phyloP scores from a whole-genome alignment of 2,797 vertebrate species.

The Poecile montanus region DNA sequence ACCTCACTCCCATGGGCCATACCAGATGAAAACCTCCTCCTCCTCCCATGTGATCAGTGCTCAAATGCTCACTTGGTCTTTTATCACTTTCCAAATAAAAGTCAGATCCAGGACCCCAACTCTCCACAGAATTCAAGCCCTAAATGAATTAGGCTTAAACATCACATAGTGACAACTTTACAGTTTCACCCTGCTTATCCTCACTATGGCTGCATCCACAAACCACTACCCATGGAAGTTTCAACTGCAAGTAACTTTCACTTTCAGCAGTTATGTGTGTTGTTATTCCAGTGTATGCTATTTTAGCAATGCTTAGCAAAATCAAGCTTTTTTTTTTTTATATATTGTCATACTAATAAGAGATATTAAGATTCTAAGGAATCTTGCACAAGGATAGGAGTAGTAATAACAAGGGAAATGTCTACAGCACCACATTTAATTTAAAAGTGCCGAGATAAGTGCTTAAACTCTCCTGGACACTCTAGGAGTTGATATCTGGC shows the following conservation, averaged over 20 bases:
- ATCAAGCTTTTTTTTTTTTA: not conserved
- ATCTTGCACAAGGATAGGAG: not conserved
- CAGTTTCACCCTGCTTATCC: not conserved
- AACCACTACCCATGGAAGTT: not conserved
- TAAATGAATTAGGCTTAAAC: not conserved
- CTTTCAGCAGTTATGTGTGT: not conserved
- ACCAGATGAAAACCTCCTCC: not conserved
- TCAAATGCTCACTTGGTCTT: not conserved
- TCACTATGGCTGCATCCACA: not conserved
- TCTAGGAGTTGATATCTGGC: not conserved
- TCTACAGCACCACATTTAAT: constrained; percentile 40
- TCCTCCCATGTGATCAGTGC: not conserved
- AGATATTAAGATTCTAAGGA: constrained; percentile 15
- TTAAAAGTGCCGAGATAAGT: constrained; percentile 44
- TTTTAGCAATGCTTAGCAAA: constrained; percentile 20
- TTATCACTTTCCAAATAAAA: not conserved
- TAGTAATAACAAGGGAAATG: constrained; percentile 47
- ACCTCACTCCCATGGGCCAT: accelerated
- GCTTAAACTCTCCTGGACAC: not conserved
- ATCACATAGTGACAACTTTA: accelerated
- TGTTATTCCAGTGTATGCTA: not conserved
- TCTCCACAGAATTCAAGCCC: not conserved
- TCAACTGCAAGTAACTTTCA: not conserved
- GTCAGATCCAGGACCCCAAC: not conserved
- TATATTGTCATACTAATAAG: constrained; percentile 20